Percentiles rank a stretch among this genome's conserved stretches.
These are phyloP conservation scores for Cydia amplana DNA, from an alignment of 1,140 invertebrate genomes.

Conservation along the genomic window DNA sequence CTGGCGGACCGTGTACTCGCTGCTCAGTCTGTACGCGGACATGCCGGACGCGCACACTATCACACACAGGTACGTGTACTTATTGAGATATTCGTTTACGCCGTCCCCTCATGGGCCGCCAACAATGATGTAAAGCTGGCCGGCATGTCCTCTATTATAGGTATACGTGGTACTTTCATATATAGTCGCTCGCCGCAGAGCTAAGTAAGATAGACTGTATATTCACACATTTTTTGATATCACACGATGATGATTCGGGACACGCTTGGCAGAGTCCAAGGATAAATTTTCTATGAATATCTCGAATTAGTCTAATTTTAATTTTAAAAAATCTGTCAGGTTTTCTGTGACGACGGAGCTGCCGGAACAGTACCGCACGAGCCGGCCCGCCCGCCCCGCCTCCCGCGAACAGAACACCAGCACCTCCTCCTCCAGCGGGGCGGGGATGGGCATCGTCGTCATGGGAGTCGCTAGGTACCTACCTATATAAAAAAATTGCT, in stretches of 20 bases:
- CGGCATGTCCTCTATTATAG: too few relatives aligned
- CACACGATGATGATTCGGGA: too few relatives aligned
- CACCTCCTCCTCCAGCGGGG: conserved; percentile 61
- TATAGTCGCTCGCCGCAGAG: too few relatives aligned
- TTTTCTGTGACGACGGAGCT: conserved; percentile 73
- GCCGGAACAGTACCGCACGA: conserved; percentile 62
- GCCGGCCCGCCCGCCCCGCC: conserved; percentile 56
- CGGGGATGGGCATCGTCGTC: conserved; percentile 81
- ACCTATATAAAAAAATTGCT: neutral
- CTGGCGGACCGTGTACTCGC: conserved; percentile 90
- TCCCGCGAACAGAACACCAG: conserved; percentile 67
- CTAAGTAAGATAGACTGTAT: too few relatives aligned
- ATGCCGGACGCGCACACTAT: conserved; percentile 97
- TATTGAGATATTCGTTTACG: too few relatives aligned
- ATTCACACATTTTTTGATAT: too few relatives aligned
- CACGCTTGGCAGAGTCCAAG: too few relatives aligned
- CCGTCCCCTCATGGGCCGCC: too few relatives aligned
- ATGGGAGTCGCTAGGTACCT: conserved; percentile 83
- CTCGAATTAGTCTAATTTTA: too few relatives aligned
- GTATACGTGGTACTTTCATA: too few relatives aligned
- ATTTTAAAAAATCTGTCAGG: conserved; percentile 40
- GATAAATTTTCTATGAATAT: too few relatives aligned
- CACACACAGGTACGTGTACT: conserved; percentile 65
- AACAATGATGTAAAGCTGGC: too few relatives aligned
- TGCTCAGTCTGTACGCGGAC: conserved; percentile 93